Percentiles rank a stretch among this genome's conserved stretches.
Evolutionary conservation across 1,140 invertebrate genomes (phyloP).

Genomic region (Sycophaga agraensis): DNA sequence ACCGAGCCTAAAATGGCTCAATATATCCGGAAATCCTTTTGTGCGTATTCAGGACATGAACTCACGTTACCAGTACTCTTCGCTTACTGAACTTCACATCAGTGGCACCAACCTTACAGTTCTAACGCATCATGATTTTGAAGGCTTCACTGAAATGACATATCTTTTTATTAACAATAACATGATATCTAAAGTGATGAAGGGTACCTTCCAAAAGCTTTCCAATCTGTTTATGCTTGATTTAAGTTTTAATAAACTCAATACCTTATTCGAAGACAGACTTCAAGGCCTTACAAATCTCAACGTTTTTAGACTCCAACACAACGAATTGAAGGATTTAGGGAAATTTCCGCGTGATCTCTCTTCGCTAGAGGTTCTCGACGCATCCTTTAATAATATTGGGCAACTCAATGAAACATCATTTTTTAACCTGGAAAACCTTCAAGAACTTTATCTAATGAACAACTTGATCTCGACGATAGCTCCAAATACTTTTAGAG

Average conservation of each 20-base stretch:
- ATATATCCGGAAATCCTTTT: constrained; percentile 81
- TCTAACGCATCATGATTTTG: constrained; percentile 84
- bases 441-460: constrained; percentile 74
- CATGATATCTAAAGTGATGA: constrained; percentile 76
- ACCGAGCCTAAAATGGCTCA: constrained; percentile 71
- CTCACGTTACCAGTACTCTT: constrained; percentile 65
- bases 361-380: constrained; percentile 73
- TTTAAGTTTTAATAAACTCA: constrained; percentile 80
- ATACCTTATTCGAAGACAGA: constrained; percentile 81
- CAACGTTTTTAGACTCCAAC: constrained; percentile 77
- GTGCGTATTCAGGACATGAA: constrained; percentile 68
- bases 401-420: constrained; percentile 72
- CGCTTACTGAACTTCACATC: constrained; percentile 79
- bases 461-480: constrained; percentile 81
- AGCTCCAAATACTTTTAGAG: constrained; percentile 75
- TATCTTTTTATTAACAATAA: constrained; percentile 75
- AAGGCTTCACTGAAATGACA: constrained; percentile 76
- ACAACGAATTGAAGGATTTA: constrained; percentile 77
- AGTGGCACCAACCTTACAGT: constrained; percentile 81
- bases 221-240: constrained; percentile 75
- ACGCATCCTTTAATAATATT: constrained; percentile 82
- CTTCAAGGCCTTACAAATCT: constrained; percentile 75
- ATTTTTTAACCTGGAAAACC: constrained; percentile 72
- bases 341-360: constrained; percentile 81
- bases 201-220: constrained; percentile 78